A percentile compares a stretch with the other conserved stretches of the same genome.
These are phyloP conservation scores for Sialis fuliginosa DNA, from an alignment of 2,888 invertebrate species.

Conservation along the genomic window DNA sequence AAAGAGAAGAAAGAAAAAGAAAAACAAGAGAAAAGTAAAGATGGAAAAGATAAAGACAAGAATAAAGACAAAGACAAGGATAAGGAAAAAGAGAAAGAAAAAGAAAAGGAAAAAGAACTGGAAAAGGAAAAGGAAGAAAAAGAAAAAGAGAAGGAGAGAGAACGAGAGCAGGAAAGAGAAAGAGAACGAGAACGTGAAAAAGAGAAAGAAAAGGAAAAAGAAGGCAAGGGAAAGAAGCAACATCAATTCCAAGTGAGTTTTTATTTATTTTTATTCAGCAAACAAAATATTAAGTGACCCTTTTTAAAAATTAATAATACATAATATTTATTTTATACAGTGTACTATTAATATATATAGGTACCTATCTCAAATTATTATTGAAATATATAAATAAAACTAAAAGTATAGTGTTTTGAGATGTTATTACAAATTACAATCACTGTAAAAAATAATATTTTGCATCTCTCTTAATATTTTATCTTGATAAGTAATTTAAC, in stretches of 20 bases:
- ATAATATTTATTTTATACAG: no score
- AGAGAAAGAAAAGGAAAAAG: constrained; percentile 18
- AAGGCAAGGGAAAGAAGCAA: constrained; percentile 17
- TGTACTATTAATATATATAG: no score
- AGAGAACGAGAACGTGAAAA: constrained; percentile 18
- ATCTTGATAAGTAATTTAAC: no score
- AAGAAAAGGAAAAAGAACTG: constrained; percentile 32
- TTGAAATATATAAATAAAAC: no score
- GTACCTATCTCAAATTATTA: no score
- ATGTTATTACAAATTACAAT: no score
- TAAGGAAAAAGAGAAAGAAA: constrained; percentile 15
- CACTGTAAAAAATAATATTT: no score
- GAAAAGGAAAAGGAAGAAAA: constrained; percentile 27
- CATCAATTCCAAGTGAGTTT: constrained; percentile 45
- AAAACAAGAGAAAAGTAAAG: constrained; percentile 37
- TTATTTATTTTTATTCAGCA: not conserved
- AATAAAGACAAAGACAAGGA: constrained; percentile 18
- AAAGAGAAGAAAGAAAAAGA: constrained; percentile 42
- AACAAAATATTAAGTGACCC: no score
- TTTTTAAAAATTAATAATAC: no score
- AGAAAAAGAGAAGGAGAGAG: constrained; percentile 28
- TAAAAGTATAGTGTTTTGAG: no score
- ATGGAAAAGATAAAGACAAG: constrained; percentile 24
- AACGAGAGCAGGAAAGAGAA: constrained; percentile 31
- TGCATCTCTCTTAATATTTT: no score